Base-by-base conservation (phyloP, 2,888 invertebrate species). In the Nineta flava region DNA sequence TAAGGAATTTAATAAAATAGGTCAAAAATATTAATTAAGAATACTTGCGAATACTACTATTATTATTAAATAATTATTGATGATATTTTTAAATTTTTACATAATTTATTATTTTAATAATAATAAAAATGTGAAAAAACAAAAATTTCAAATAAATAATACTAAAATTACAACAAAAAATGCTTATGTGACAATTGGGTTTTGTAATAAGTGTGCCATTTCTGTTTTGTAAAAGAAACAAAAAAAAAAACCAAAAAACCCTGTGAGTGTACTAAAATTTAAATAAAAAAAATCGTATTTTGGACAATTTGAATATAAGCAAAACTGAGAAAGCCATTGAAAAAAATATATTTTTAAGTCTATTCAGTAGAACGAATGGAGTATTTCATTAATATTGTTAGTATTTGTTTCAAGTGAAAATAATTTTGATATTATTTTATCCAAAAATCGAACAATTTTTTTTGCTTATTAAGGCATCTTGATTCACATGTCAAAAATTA, bases 131-230 rank as follows among this genome's bases (percentile, higher is more conserved):
- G 26, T 26, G 26, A 26, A 26, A 26, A 26, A 26, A 26, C 26
- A 26, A 26, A 26, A 26, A n/a, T n/a, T n/a, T n/a, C n/a, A 15
- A 32, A 32, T 34, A 42, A 42, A 31, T 21, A 48, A 41, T 17
- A 48, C 31, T 41, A 26, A 32, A 31, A 16, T 47, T 47, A 35
- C 47, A 19, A 21, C 35, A 17, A 15, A 19, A 19, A 35, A 47
- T 47, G 47, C 35, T 35, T 47, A 15, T 13, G 16, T 47, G 31
- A 26, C 47, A 38, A 35, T 34, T 47, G 44, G 38, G 57, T 60
- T 61, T 57, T 61, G 63, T 65, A 66, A 63, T 66, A 64, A 63
- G 67, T 68, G 67, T 68, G 68, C 67, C 67, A 67, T 67, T 66
- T 52, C 44, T 44, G 44, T 35, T 10, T 21, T 21, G 41, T 42